Percentiles rank a stretch among this genome's conserved stretches.
Evolutionary conservation across 2,797 vertebrate genomes (phyloP).

Genomic region (Urosaurus nigricauda): DNA sequence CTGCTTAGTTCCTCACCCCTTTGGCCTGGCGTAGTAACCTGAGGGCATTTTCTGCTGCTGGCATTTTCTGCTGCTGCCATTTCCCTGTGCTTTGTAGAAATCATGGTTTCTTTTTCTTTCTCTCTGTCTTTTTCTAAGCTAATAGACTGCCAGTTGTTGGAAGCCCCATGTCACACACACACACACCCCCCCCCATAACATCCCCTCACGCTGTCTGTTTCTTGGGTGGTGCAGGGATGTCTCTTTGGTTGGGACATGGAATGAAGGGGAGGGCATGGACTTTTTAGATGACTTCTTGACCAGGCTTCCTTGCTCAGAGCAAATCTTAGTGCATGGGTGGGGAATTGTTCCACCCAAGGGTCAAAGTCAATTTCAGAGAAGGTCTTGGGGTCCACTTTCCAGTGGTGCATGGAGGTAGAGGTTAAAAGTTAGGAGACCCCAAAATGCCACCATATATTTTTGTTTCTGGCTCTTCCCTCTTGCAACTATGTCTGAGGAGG

Average conservation of each 20-base stretch:
- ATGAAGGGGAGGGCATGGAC: too few relatives aligned
- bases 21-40: constrained; percentile 10
- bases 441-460: too few relatives aligned
- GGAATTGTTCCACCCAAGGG: too few relatives aligned
- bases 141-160: background rate
- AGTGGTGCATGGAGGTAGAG: too few relatives aligned
- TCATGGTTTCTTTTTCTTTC: constrained; percentile 51
- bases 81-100: constrained; percentile 59
- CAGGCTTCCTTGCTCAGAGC: too few relatives aligned
- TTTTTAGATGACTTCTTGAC: too few relatives aligned
- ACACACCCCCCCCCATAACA: background rate
- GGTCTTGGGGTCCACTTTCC: too few relatives aligned
- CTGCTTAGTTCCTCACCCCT: constrained; percentile 11
- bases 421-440: too few relatives aligned
- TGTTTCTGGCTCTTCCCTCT: too few relatives aligned
- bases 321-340: too few relatives aligned
- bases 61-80: constrained; percentile 37
- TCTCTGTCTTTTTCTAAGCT: constrained; percentile 4
- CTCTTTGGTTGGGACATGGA: background rate
- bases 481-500: too few relatives aligned
- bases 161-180: background rate
- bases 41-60: background rate
- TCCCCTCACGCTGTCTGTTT: constrained; percentile 40
- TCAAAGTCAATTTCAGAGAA: too few relatives aligned
- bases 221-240: constrained; percentile 37